phyloP scores from a whole-genome alignment of 2,797 vertebrate species.

The Notamacropus eugenii region DNA sequence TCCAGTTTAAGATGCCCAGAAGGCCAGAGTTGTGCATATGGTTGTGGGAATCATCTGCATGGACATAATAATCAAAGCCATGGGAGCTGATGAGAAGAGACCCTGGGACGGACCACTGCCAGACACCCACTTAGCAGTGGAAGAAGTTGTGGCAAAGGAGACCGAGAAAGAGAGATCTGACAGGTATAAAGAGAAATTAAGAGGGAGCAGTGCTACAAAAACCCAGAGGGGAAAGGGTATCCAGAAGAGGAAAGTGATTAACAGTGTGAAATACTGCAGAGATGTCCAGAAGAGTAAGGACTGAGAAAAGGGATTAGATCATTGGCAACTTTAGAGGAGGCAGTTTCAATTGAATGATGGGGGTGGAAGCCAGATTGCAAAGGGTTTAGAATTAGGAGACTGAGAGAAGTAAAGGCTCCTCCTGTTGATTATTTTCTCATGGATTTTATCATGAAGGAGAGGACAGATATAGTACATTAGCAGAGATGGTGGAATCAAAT shows the following conservation, averaged over 20 bases:
- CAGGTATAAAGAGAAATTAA: background rate
- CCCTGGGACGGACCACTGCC: background rate
- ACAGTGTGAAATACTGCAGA: background rate
- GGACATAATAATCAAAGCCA: background rate
- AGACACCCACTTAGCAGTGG: background rate
- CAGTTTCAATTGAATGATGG: background rate
- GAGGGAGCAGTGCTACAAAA: background rate
- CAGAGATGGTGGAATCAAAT: too few species aligned
- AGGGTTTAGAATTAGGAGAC: background rate
- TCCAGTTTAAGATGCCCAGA: background rate
- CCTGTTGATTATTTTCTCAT: background rate
- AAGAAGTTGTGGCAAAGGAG: background rate
- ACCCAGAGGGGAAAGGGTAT: background rate
- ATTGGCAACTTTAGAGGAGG: background rate
- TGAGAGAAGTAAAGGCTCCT: background rate
- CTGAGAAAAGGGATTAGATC: background rate
- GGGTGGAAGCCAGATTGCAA: background rate
- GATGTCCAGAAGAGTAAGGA: background rate
- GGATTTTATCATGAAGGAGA: background rate
- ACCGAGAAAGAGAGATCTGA: background rate
- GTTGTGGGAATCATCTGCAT: background rate
- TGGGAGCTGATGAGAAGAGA: background rate
- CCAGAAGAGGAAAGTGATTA: too few species aligned
- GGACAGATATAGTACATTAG: background rate
- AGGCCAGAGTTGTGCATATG: background rate